These are phyloP conservation scores for Procambarus virginalis DNA, from an alignment of 1,140 invertebrate species.

Conservation along the genomic window DNA sequence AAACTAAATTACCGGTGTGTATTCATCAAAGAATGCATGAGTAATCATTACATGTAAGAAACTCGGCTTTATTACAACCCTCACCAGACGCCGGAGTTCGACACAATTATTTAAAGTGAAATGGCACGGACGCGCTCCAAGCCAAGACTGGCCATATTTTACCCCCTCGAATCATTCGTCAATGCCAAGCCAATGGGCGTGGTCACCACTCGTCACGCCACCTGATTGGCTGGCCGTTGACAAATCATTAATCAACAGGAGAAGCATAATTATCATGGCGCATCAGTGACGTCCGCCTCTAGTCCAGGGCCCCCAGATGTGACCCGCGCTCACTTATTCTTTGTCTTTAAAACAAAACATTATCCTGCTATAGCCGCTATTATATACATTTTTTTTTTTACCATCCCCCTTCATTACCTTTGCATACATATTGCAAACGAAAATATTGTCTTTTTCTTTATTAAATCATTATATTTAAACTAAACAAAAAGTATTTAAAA, in stretches of 20 bases:
- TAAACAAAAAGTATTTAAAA: no score
- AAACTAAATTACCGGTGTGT: slow-evolving; percentile 59
- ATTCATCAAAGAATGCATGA: slow-evolving; percentile 67
- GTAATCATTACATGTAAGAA: slow-evolving; percentile 64
- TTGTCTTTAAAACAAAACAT: slow-evolving; percentile 54
- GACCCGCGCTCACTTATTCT: slow-evolving; percentile 42
- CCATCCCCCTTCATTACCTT: background rate
- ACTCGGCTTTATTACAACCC: slow-evolving; percentile 61
- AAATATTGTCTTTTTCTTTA: no score
- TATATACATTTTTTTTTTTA: background rate
- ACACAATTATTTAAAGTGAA: slow-evolving; percentile 67
- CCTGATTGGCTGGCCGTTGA: slow-evolving; percentile 66
- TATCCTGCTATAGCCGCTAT: background rate
- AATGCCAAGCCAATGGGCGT: slow-evolving; percentile 66
- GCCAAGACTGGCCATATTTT: slow-evolving; percentile 60
- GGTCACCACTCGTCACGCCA: slow-evolving; percentile 66
- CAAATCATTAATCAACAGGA: slow-evolving; percentile 63
- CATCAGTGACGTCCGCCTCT: slow-evolving; percentile 49
- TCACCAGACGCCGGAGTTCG: slow-evolving; percentile 61
- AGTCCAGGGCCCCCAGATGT: slow-evolving; percentile 43
- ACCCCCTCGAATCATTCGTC: slow-evolving; percentile 63
- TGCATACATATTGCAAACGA: background rate
- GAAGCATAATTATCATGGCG: slow-evolving; percentile 67
- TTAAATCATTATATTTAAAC: no score
- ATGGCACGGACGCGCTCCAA: slow-evolving; percentile 58